Evolutionary conservation across 2,888 invertebrate species (phyloP).

Genomic region (Athalia rosae): DNA sequence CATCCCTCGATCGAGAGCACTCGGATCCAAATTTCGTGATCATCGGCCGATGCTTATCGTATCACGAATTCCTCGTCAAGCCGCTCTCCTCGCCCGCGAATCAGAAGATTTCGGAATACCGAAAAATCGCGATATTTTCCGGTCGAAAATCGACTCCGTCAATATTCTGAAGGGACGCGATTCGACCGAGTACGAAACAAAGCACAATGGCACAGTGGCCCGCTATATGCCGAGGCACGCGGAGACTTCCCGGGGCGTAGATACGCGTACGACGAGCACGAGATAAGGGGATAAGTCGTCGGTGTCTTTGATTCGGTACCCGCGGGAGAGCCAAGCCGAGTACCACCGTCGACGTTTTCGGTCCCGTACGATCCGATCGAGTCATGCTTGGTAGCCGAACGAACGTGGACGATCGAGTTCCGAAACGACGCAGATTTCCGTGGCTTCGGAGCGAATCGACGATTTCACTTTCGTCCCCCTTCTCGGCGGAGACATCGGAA

Average conservation of each 20-base stretch:
- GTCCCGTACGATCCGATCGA: slow-evolving; percentile 57
- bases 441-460: not conserved
- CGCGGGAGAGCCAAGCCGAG: slow-evolving; percentile 57
- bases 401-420: slow-evolving; percentile 21
- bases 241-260: slow-evolving; percentile 63
- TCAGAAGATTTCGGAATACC: not conserved
- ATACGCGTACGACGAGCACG: slow-evolving; percentile 51
- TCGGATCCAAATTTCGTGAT: not conserved
- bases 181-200: slow-evolving; percentile 54
- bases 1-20: not conserved
- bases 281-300: slow-evolving; percentile 65
- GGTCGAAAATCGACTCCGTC: not conserved
- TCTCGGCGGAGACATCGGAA: not conserved
- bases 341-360: slow-evolving; percentile 50
- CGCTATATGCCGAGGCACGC: slow-evolving; percentile 56
- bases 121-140: slow-evolving; percentile 5
- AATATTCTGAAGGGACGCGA: not conserved
- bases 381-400: slow-evolving; percentile 44
- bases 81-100: not conserved
- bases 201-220: slow-evolving; percentile 68
- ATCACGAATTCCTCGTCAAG: not conserved
- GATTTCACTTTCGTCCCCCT: too few relatives aligned
- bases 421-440: slow-evolving; percentile 19
- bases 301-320: slow-evolving; percentile 67
- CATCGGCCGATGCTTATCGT: not conserved